Evolutionary conservation across 2,888 invertebrate genomes (phyloP), one percentile per base, ranked within the genome.

Genomic region (Tillus elongatus): DNA sequence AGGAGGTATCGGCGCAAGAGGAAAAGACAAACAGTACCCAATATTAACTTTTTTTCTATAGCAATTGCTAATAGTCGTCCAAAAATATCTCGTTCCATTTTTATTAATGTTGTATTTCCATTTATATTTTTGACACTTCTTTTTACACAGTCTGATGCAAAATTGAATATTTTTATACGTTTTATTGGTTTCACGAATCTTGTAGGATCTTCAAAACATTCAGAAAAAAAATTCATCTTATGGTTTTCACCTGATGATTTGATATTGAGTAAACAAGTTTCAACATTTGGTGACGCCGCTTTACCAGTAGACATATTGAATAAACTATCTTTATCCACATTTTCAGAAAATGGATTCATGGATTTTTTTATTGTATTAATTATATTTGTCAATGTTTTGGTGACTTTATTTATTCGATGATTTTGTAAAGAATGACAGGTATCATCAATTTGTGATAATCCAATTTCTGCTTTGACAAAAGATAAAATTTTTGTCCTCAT

Each of bases 401-500:
- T 31, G 32, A 43, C 45, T 46, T 48, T 52, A 32, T 47, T 36
- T 10, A 50, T 46, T 46, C 24, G 30, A 38, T 33, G 47, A 19
- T 45, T 33, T 30, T 47, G 32, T 27, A 47, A 41, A 1, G 33
- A 16, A 37, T 45, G 33, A 9, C 35, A 40, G n/a, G 41, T 53
- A 45, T 53, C 52, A 45, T 54, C 51, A 44, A 24, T 34, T 36
- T 43, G 15, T 4, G 43, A 36, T 41, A 55, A 39, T 13, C 46
- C 42, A 11, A 42, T 30, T 19, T 48, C 29, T 15, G 26, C 33
- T 38, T 37, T 41, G 4, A 48, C 34, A 19, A 13, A 6, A 6
- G 43, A 15, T 39, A 57, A 26, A 26, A 56, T 49, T 37, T 50
- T 55, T 4, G 54, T 52, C 33, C 53, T 51, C 30, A 54, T 48